Percentiles rank a stretch among this genome's conserved stretches.
phyloP scores from a whole-genome alignment of 2,113 vertebrate genomes.

The Sclerurus mexicanus region DNA sequence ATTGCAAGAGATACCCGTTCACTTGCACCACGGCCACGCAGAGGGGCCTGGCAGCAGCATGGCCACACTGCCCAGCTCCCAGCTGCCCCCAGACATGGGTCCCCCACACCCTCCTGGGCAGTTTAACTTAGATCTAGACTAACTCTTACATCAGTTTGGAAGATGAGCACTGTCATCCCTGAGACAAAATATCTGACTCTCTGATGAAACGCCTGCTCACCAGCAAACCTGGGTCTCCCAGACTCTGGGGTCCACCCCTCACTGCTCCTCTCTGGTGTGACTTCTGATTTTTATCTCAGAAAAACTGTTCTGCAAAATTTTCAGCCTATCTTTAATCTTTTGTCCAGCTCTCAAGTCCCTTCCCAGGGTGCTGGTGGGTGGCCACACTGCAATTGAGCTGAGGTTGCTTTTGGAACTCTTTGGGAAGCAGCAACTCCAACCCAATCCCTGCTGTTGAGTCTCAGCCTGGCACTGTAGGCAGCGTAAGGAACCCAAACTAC shows the following conservation, averaged over 20 bases:
- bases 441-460: rapidly evolving
- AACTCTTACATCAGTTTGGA: not conserved
- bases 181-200: not conserved
- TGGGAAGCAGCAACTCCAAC: not conserved
- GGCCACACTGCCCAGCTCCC: not conserved
- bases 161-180: not conserved
- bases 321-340: not conserved
- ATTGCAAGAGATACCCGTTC: rapidly evolving
- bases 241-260: rapidly evolving
- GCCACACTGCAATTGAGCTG: not conserved
- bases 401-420: not conserved
- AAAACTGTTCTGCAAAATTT: not conserved
- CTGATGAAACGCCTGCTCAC: rapidly evolving
- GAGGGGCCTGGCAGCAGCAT: not conserved
- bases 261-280: not conserved
- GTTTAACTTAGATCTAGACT: not conserved
- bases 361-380: not conserved
- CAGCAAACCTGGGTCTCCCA: not conserved
- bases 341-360: not conserved
- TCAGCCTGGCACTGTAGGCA: rapidly evolving
- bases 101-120: not conserved
- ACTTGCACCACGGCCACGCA: rapidly evolving
- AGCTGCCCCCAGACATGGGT: not conserved
- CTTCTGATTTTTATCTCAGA: not conserved
- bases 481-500: rapidly evolving